Evolutionary conservation across 1,140 invertebrate species (phyloP), one percentile per base, ranked within the genome.

Genomic region (Leptopilina boulardi): DNA sequence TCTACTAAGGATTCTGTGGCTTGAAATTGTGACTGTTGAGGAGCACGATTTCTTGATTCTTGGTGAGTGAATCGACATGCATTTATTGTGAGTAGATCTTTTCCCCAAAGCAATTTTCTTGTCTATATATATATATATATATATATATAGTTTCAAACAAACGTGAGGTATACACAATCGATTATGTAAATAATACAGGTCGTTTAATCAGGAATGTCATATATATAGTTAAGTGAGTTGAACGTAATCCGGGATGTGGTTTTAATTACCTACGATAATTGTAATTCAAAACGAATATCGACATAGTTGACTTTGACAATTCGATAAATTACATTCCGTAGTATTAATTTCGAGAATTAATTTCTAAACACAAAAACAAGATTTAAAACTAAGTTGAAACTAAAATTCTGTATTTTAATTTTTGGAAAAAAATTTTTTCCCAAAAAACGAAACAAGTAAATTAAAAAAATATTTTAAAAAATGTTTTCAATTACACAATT

Each of bases 81-180:
- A 47, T 47, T 51, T n/a, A 47, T n/a, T n/a, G n/a, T 15, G 47
- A 51, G 47, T 18, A 51, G 47, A 51, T 18, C 47, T 51, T 51
- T 51, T 51, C n/a, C 47, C n/a, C 15, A 51, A 51, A 51, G 47
- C 47, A 51, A 51, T 51, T n/a, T n/a, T n/a, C n/a, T n/a, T n/a
- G n/a, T n/a, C 47, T 9, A 38, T 3, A 6, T 38, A 38, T 38
- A 4, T 38, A 38, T 38, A 38, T 38, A 38, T 34, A 34, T 34
- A 34, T n/a, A n/a, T n/a, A 47, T 47, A 13, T 18, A 51, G 47
- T 51, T 51, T 15, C 47, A n/a, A n/a, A 18, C 47, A 51, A 51
- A 51, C 47, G n/a, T 51, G 18, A 51, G n/a, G 47, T 51, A 51
- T 51, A n/a, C n/a, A 51, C 47, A 51, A 51, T 51, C 47, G 47